Evolutionary conservation across 2,797 vertebrate species (phyloP).

Genomic region (Enteromius trimaculatus): DNA sequence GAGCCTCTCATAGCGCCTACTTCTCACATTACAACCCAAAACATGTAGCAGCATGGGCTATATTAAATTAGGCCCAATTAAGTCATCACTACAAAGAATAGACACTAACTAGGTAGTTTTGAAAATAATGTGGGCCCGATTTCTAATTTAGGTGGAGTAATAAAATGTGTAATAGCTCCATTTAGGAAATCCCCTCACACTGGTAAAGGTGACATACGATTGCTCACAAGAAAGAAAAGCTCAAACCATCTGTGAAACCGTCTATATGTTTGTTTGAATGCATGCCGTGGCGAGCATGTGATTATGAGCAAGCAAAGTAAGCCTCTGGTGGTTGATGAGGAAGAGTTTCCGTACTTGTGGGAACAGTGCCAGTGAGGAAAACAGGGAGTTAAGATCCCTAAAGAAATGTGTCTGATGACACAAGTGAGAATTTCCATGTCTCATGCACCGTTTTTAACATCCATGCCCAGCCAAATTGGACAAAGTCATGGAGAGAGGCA

Average conservation of each 20-base stretch:
- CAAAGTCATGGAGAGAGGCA: conserved; percentile 54
- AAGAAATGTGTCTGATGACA: conserved; percentile 35
- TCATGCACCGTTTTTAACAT: conserved; percentile 51
- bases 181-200: conserved; percentile 25
- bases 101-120: not conserved
- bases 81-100: not conserved
- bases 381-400: conserved; percentile 29
- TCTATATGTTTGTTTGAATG: conserved; percentile 18
- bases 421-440: conserved; percentile 55
- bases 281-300: not conserved
- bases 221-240: conserved; percentile 35
- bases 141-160: not conserved
- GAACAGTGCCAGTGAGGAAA: conserved; percentile 43
- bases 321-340: conserved; percentile 26
- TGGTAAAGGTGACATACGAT: conserved; percentile 4
- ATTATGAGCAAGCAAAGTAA: conserved; percentile 37
- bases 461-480: conserved; percentile 57
- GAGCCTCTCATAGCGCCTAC: not conserved
- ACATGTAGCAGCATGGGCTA: not conserved
- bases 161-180: not conserved
- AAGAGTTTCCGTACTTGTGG: conserved; percentile 43
- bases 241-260: not conserved
- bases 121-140: not conserved
- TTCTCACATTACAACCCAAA: not conserved
- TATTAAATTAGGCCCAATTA: not conserved